Base-by-base conservation (phyloP, 2,797 vertebrate species). In the Sebastes baramenuke region DNA sequence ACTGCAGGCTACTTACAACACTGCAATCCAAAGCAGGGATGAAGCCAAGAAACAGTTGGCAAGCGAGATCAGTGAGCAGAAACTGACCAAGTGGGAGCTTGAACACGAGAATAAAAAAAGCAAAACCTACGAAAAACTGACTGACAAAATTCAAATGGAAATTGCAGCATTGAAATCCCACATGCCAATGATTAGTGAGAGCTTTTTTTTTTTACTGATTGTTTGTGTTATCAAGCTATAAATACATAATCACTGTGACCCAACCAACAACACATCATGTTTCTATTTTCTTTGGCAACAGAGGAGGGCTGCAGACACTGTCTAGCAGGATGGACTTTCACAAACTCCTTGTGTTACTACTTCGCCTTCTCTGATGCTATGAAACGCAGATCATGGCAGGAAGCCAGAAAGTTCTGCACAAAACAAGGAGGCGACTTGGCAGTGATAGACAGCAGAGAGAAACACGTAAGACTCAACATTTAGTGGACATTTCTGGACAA, bases 281-380 rank as follows among this genome's bases (percentile, higher is more conserved):
- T 60, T 74, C 11, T 11, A 14, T 78, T 68, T 25, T 75, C 13
- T 81, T 72, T 71, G 55, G 13, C 52, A 61, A 73, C 86, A 95
- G 95, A 67, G 58, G 88, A 91, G 3, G 91, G 92, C 77, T 95
- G 95, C 87, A 92, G 81, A 87, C 91, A 84, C 71, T 95, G 95
- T 76, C 68, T 75, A 52, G 80, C 93, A 20, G 89, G 94, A 69
- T 95, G 94, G 94, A 83, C 60, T n/a, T 91, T 75, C 25, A 46
- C 90, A 9, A 71, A 75, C 65, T 89, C 90, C 0, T 0, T 11
- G 59, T 95, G 95, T 73, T 95, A 90, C 83, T 93, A 69, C 86
- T 68, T 94, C 1, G 16, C 91, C 5, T 76, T 89, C 11, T 79
- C 85, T 36, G 85, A 87, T 0, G 2, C 24, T 2, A 1, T 29